Base-by-base conservation (phyloP, 2,888 invertebrate species). In the Nymphalis urticae region DNA sequence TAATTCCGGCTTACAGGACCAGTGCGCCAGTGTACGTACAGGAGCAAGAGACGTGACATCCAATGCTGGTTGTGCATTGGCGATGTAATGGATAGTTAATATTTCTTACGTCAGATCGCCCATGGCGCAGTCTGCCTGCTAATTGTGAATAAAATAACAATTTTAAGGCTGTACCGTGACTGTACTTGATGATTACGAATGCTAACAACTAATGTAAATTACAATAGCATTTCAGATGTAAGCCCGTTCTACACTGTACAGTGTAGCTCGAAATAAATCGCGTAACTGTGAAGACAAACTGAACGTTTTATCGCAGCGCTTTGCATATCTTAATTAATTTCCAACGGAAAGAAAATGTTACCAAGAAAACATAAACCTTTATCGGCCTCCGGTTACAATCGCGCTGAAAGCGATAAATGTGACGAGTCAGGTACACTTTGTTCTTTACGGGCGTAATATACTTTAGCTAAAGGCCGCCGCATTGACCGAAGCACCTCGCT, bases 351-450 rank as follows among this genome's bases (percentile, higher is more conserved):
- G 32, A 32, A 56, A 56, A 56, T 8, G 24, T 56, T 56, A 32
- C 54, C 54, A n/a, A 17, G 17, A 56, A 27, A 51, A 9, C 59
- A 47, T 60, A 65, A 65, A 60, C 65, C 59, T 59, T 65, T 64
- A 64, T 64, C 56, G 48, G 51, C 13, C 51, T 21, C 51, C 51
- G 64, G 64, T 36, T 48, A 56, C 58, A 58, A 51, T 21, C 51
- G 21, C 21, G 10, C 48, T 36, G 21, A 58, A 48, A 54, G 48
- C 54, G 54, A 48, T 62, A 32, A 61, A 64, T 32, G 63, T 67
- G 67, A 60, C 47, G 56, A 67, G 24, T 64, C 51, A 70, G 51
- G 67, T 67, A 64, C 48, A 62, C 56, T 65, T 48, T 17, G 64
- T 36, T 68, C 62, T 64, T 65, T 67, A 68, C 36, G 63, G 60